Percentiles rank a stretch among this genome's conserved stretches.
Conservation (phyloP, 2,888 invertebrate species). For the Craniophora ligustri region DNA sequence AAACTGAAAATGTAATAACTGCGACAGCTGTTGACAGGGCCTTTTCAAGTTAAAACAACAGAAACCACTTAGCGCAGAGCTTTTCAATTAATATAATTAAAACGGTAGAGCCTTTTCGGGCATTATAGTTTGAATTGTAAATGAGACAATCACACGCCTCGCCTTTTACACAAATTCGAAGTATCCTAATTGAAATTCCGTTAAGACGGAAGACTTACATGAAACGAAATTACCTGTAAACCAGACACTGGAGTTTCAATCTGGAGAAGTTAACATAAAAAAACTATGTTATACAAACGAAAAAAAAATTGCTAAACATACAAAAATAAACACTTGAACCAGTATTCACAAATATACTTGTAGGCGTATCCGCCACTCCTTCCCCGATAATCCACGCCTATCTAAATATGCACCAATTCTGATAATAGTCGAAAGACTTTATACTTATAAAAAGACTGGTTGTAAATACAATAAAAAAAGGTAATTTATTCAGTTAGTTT, state of each 20-base stretch:
- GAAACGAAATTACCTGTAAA: conserved; percentile 20
- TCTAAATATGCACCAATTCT: no score
- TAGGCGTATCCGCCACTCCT: no score
- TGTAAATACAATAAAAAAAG: no score
- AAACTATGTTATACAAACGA: no score
- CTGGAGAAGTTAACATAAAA: not conserved
- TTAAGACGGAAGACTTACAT: conserved; percentile 37
- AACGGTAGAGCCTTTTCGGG: conserved; percentile 45
- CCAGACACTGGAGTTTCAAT: conserved; percentile 8
- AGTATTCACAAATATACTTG: no score
- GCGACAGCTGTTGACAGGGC: conserved; percentile 17
- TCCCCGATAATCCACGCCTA: no score
- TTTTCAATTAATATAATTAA: conserved; percentile 65
- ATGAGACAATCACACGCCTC: conserved; percentile 60
- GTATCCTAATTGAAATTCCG: conserved; percentile 62
- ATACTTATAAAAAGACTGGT: no score
- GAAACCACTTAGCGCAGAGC: conserved; percentile 52
- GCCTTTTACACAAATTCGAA: conserved; percentile 57
- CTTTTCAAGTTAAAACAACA: conserved; percentile 44
- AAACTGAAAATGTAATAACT: conserved; percentile 19
- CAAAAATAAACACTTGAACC: no score
- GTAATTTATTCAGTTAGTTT: no score
- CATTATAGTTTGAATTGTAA: conserved; percentile 68
- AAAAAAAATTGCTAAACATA: no score
- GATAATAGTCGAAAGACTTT: no score